Evolutionary conservation across 2,888 invertebrate species (phyloP).

Genomic region (Scrobipalpa atriplicella): DNA sequence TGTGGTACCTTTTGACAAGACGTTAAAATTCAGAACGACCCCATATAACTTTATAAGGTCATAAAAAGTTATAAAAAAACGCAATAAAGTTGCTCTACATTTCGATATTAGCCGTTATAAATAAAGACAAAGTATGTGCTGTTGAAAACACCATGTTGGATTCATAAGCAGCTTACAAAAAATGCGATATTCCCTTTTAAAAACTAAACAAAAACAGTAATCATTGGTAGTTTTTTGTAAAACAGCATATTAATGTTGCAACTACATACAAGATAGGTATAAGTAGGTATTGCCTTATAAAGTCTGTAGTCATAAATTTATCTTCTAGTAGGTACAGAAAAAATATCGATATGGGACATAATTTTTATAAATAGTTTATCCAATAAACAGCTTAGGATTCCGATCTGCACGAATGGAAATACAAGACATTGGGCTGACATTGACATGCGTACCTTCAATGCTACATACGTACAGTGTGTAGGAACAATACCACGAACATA

Average conservation of each 20-base stretch:
- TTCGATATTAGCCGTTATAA: conserved; percentile 24
- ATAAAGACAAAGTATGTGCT: conserved; percentile 24
- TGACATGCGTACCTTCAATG: too few relatives aligned
- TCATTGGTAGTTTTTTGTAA: not conserved
- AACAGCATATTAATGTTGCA: conserved; percentile 1
- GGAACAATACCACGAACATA: too few relatives aligned
- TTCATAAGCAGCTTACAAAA: not conserved
- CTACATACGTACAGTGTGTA: too few relatives aligned
- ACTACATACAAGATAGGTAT: not conserved
- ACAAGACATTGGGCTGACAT: too few relatives aligned
- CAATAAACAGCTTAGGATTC: too few relatives aligned
- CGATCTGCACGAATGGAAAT: too few relatives aligned
- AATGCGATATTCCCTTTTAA: not conserved
- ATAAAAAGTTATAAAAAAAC: conserved; percentile 43
- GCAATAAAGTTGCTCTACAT: conserved; percentile 30
- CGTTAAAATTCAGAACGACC: conserved; percentile 57
- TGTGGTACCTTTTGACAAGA: conserved; percentile 52
- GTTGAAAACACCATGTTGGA: conserved; percentile 15
- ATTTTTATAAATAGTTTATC: not conserved
- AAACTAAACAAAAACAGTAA: not conserved
- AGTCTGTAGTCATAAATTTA: not conserved
- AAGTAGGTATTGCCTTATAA: conserved; percentile 9
- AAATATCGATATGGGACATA: not conserved
- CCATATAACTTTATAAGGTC: conserved; percentile 57
- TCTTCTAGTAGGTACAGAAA: not conserved